phyloP scores from a whole-genome alignment of 2,888 invertebrate species.

The Philaethria dido region DNA sequence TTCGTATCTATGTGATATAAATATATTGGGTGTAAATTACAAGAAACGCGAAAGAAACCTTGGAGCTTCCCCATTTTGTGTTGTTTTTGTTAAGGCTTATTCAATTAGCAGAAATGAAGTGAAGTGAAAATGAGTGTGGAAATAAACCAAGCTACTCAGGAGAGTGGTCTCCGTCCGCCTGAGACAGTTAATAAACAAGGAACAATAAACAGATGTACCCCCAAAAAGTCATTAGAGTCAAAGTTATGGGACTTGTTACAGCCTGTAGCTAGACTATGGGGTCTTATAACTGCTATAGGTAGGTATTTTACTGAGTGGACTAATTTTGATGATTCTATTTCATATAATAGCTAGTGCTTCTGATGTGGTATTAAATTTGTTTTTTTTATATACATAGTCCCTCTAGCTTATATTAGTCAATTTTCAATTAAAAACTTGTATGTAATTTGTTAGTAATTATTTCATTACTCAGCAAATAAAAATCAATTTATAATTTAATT shows the following conservation, averaged over 20 bases:
- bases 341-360: no score
- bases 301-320: no score
- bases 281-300: conserved; percentile 75
- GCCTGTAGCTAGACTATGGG: conserved; percentile 76
- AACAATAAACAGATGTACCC: conserved; percentile 52
- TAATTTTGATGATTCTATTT: no score
- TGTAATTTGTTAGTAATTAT: no score
- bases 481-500: no score
- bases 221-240: conserved; percentile 66
- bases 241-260: conserved; percentile 75
- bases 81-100: conserved; percentile 38
- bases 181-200: conserved; percentile 48
- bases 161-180: conserved; percentile 35
- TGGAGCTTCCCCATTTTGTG: conserved; percentile 29
- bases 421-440: no score
- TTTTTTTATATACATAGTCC: no score
- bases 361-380: no score
- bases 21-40: conserved; percentile 23
- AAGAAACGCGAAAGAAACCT: conserved; percentile 27
- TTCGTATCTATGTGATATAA: conserved; percentile 17
- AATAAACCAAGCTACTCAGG: conserved; percentile 53
- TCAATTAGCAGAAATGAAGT: conserved; percentile 41
- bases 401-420: no score
- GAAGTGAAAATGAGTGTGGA: conserved; percentile 53
- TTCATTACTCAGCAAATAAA: no score